A percentile compares a stretch with the other conserved stretches of the same genome.
Evolutionary conservation across 2,797 vertebrate species (phyloP).

Genomic region (Coregonus suidteri): DNA sequence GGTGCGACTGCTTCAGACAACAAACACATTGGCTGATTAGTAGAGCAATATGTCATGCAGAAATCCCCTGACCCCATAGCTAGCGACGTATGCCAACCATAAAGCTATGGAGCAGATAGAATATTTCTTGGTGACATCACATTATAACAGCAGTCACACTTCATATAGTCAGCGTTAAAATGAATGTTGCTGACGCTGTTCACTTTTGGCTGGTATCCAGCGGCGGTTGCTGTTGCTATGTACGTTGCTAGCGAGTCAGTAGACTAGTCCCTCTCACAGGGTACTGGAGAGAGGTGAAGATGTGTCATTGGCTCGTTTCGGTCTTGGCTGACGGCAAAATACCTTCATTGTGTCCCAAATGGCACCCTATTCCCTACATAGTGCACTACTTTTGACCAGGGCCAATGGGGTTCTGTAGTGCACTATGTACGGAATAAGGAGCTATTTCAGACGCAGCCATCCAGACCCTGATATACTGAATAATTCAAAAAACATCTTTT

Average conservation of each 20-base stretch:
- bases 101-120: too few species aligned
- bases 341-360: background rate
- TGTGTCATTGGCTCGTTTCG: background rate
- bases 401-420: background rate
- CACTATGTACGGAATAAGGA: background rate
- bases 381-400: background rate
- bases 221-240: background rate
- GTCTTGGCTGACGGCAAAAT: background rate
- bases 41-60: background rate
- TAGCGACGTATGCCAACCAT: too few species aligned
- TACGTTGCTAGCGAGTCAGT: background rate
- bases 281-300: background rate
- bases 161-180: background rate
- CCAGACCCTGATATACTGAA: background rate
- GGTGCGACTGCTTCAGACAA: conserved; percentile 29
- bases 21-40: conserved; percentile 53
- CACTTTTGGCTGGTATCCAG: background rate
- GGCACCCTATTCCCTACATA: background rate
- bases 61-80: too few species aligned
- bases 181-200: background rate
- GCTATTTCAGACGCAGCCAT: background rate
- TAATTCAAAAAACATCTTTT: background rate
- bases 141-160: background rate
- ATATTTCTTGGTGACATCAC: background rate
- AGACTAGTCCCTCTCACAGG: background rate